These are phyloP conservation scores for Cryptoprocta ferox DNA, from an alignment of 2,797 vertebrate genomes.

Conservation along the genomic window DNA sequence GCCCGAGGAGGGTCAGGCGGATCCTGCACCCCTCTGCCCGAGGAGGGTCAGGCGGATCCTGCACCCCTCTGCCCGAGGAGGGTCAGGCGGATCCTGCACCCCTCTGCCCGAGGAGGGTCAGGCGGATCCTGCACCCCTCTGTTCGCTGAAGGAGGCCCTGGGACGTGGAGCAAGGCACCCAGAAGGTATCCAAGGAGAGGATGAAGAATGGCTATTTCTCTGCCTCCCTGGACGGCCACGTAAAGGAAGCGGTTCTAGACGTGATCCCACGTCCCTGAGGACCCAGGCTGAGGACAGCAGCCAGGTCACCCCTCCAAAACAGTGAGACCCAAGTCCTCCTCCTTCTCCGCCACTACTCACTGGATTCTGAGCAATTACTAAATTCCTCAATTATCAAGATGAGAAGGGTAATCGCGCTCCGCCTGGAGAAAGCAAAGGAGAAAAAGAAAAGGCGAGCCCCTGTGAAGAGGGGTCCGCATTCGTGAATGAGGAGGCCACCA, in stretches of 20 bases:
- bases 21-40: neutral
- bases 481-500: neutral
- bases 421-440: neutral
- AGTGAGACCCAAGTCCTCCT: neutral
- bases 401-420: neutral
- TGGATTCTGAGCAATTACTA: neutral
- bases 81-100: accelerated
- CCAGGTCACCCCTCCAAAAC: accelerated
- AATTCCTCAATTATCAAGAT: neutral
- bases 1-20: too few relatives aligned
- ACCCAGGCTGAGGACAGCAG: neutral
- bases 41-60: too few relatives aligned
- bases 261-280: accelerated
- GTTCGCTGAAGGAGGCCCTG: neutral
- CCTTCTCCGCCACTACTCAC: neutral
- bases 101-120: neutral
- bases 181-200: neutral
- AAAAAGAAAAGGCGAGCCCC: neutral
- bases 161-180: neutral
- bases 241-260: neutral
- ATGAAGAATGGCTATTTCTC: too few relatives aligned
- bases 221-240: accelerated
- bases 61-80: neutral
- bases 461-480: neutral
- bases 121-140: neutral